Base-by-base conservation (phyloP, 2,888 invertebrate species). In the Eristalinus sepulchralis region DNA sequence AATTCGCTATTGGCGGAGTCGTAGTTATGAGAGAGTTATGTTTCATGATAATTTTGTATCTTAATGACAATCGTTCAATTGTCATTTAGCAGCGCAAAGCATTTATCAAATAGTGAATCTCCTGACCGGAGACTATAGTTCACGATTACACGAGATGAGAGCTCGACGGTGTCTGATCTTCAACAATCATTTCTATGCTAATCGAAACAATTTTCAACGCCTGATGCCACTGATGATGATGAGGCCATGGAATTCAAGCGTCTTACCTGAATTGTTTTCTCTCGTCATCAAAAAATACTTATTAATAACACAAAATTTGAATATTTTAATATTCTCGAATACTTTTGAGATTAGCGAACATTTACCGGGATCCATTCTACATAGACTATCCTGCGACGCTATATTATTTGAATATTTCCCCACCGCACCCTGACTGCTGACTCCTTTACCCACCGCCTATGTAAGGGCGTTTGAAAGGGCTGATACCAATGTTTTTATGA, bases 111-210 rank as follows among this genome's bases (percentile, higher is more conserved):
- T 34, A 82, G 64, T 59, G 63, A 59, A 68, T 57, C 31, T 62
- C 55, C 55, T 81, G 80, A 81, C 68, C 67, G 67, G 68, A 73
- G 83, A 75, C 64, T 73, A 66, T 79, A 83, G 79, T 81, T 81
- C 39, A 76, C 22, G 67, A 60, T 53, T 39, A 66, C 24, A 31
- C 13, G 39, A 10, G 39, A 20, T 22, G 1, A n/a, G 47, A 17
- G 17, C 5, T 27, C 2, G 24, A 24, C 34, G 72, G 47, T 76
- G 67, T 84, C 80, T 80, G 76, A 84, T 84, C 84, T 84, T 72
- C 24, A 70, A 60, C 83, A 88, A 88, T 88, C 89, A 90, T 90
- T 90, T 89, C 89, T 89, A 90, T 90, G 90, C 89, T 89, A 89
- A 90, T 90, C 89, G 90, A 89, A 90, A 88, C 88, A 88, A 90